Conservation (phyloP, 2,888 invertebrate genomes). For the Dryomyza anilis region DNA sequence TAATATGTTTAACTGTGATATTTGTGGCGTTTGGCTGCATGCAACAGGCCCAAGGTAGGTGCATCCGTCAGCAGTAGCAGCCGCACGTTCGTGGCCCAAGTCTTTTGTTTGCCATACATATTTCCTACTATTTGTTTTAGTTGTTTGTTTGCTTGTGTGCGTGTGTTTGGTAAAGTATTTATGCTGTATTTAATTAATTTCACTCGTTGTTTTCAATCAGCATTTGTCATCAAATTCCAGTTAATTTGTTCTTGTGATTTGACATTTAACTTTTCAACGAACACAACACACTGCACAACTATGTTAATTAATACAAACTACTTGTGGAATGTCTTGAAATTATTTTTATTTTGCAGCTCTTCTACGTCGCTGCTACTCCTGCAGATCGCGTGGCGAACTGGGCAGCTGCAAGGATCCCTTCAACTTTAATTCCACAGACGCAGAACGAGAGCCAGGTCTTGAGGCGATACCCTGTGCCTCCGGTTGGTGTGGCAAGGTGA, state of each 20-base stretch:
- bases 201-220: not conserved
- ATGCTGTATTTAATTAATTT: not conserved
- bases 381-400: constrained; percentile 84
- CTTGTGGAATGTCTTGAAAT: constrained; percentile 28
- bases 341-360: constrained; percentile 63
- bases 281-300: no score
- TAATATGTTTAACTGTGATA: constrained; percentile 8
- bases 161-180: constrained; percentile 4
- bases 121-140: not conserved
- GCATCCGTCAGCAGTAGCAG: not conserved
- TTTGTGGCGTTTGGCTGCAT: not conserved
- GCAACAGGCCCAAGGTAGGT: constrained; percentile 13
- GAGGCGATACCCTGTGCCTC: constrained; percentile 82
- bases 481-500: constrained; percentile 91
- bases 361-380: constrained; percentile 78
- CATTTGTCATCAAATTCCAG: constrained; percentile 23
- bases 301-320: not conserved
- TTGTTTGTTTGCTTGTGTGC: not conserved
- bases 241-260: not conserved
- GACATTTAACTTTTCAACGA: no score
- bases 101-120: constrained; percentile 16
- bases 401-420: constrained; percentile 91
- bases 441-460: constrained; percentile 73
- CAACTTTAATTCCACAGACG: constrained; percentile 76
- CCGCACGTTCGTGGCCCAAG: constrained; percentile 12